These are phyloP conservation scores for Thymelicus sylvestris DNA, from an alignment of 2,888 invertebrate genomes.

Conservation along the genomic window DNA sequence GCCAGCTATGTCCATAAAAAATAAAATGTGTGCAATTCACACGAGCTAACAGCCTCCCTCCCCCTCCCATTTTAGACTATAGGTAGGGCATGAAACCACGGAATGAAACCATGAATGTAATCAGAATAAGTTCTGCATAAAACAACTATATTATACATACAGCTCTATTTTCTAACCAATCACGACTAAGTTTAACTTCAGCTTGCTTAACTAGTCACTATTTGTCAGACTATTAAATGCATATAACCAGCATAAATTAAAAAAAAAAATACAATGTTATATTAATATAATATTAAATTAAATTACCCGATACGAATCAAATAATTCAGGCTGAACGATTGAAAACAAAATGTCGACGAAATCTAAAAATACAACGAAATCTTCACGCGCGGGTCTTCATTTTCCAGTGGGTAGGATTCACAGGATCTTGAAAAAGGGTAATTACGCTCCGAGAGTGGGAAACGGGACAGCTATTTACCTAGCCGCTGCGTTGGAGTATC, in stretches of 20 bases:
- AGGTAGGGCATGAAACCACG: no score
- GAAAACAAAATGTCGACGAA: slow-evolving; percentile 49
- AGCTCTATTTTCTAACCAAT: no score
- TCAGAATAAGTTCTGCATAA: no score
- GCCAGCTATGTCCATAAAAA: no score
- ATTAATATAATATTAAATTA: not conserved
- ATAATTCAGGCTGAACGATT: not conserved
- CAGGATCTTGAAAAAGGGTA: slow-evolving; percentile 75
- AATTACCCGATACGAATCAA: not conserved
- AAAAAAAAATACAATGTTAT: no score
- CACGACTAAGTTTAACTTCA: not conserved
- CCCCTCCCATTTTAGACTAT: no score
- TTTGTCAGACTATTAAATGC: slow-evolving; percentile 2
- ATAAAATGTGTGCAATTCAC: no score
- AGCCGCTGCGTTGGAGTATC: slow-evolving; percentile 85
- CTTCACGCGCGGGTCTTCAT: slow-evolving; percentile 82
- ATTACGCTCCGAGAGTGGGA: slow-evolving; percentile 84
- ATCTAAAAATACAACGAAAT: slow-evolving; percentile 58
- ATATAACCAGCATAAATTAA: not conserved
- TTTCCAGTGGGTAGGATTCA: slow-evolving; percentile 85
- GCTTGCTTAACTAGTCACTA: slow-evolving; percentile 3
- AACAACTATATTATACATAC: no score
- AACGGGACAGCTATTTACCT: slow-evolving; percentile 80
- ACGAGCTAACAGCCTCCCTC: no score
- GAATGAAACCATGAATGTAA: no score